Base-by-base conservation (phyloP, 1,140 invertebrate genomes). In the Globodera ellingtonae region DNA sequence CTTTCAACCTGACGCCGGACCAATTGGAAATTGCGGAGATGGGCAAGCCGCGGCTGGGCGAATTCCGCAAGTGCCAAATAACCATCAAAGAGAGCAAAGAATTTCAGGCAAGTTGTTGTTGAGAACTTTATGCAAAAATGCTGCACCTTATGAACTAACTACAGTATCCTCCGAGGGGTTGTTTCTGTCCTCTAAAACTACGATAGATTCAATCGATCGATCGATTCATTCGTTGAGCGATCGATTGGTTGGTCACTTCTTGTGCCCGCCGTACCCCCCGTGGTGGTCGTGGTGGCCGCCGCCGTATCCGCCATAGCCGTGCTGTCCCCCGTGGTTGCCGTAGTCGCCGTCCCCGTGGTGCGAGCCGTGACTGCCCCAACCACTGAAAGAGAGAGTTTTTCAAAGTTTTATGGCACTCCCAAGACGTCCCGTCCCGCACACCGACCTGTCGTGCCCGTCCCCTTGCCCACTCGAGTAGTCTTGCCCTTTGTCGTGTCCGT, bases 11-110 rank as follows among this genome's bases (percentile, higher is more conserved):
- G 35, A 89, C 90, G 4, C 82, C 86, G 70, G 93, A 95, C 83
- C 95, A 97, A 83, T 85, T 90, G 21, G 94, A 94, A 88, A 93
- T 98, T 84, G 94, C 95, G 8, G 91, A 98, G 85, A 48, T 85
- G 18, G 97, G 96, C 8, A 93, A 93, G 89, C 97, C 97, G 6
- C 92, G 93, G 83, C 91, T 95, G 66, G 96, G 96, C 8, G 94
- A 96, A 79, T 92, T 94, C 86, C 93, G 92, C 80, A 92, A 93
- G 83, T 93, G 94, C 70, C 93, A 94, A 90, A 93, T 98, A 82
- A 92, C 94, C 84, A 94, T 99, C 86, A 96, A 95, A 88, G 97
- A 99, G 90, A 97, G 95, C 91, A 95, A 96, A 90, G 97, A 98
- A 91, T 98, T 98, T 91, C 98, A 97, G 93, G 95, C 96, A 87